Evolutionary conservation across 2,888 invertebrate species (phyloP).

Genomic region (Carterocephalus palaemon): DNA sequence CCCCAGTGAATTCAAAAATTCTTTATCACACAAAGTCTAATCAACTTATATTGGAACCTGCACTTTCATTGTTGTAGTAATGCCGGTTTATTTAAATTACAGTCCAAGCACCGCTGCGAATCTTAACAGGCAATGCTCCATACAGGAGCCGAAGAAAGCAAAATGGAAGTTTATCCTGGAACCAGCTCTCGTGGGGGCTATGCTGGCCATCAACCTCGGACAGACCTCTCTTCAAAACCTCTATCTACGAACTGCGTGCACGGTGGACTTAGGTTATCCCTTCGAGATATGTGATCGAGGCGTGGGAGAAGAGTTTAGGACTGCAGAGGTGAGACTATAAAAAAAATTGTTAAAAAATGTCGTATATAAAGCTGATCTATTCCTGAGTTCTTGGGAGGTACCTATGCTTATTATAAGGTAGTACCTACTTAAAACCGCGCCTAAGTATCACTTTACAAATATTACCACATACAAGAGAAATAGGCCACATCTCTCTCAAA

Average conservation of each 20-base stretch:
- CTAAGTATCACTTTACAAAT: conserved; percentile 7
- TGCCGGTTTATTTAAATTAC: background rate
- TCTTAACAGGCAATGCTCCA: conserved; percentile 33
- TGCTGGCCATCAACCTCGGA: conserved; percentile 77
- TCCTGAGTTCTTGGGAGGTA: too few species aligned
- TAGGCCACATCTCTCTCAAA: too few species aligned
- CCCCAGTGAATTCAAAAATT: too few species aligned
- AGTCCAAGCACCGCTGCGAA: conserved; percentile 31
- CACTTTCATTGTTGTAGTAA: background rate
- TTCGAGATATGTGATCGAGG: conserved; percentile 81
- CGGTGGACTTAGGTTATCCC: conserved; percentile 82
- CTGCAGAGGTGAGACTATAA: conserved; percentile 54
- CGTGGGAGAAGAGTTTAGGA: conserved; percentile 58
- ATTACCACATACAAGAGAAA: too few species aligned
- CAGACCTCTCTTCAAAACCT: conserved; percentile 86
- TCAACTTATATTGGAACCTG: too few species aligned
- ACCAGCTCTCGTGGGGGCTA: conserved; percentile 84
- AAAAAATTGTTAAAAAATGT: conserved; percentile 1
- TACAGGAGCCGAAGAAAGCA: conserved; percentile 18
- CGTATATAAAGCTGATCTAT: too few species aligned
- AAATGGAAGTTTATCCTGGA: conserved; percentile 81
- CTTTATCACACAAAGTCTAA: too few species aligned
- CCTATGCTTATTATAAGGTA: too few species aligned
- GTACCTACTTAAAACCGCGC: too few species aligned
- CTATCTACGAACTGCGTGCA: conserved; percentile 85